Conservation (phyloP, 1,140 invertebrate genomes). For the Oreohelix idahoensis region DNA sequence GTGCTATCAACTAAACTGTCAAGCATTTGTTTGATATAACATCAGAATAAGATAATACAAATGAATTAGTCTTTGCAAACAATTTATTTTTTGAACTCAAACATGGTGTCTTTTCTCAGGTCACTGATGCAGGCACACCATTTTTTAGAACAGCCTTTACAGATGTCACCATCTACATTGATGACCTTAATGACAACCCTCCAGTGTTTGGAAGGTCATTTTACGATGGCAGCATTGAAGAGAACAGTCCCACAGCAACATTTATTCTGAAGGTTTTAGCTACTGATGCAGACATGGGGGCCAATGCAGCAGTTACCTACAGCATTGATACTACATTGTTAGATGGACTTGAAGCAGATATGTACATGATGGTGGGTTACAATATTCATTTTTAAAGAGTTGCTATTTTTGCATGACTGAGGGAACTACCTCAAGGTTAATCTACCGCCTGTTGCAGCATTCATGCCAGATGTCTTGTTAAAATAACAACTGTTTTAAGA, state of each 20-base stretch:
- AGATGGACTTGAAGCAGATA: constrained; percentile 53
- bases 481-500: not conserved
- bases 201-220: constrained; percentile 70
- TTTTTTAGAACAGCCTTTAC: constrained; percentile 39
- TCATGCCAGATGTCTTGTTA: too few species aligned
- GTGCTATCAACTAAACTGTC: too few species aligned
- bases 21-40: too few species aligned
- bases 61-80: too few species aligned
- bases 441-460: too few species aligned
- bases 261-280: constrained; percentile 86
- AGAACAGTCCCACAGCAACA: constrained; percentile 89
- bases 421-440: too few species aligned
- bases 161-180: constrained; percentile 56
- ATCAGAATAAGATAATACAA: too few species aligned
- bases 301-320: constrained; percentile 75
- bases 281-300: constrained; percentile 61
- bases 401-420: too few species aligned
- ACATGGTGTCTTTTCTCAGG: not conserved
- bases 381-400: too few species aligned
- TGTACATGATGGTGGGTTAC: constrained; percentile 83
- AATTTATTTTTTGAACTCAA: not conserved
- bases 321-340: constrained; percentile 83
- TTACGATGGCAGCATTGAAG: constrained; percentile 81
- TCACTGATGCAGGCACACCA: constrained; percentile 42
- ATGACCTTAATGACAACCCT: constrained; percentile 68